A percentile compares a stretch with the other conserved stretches of the same genome.
phyloP scores from a whole-genome alignment of 2,888 invertebrate genomes.

The Scaptomyza caliginosa region DNA sequence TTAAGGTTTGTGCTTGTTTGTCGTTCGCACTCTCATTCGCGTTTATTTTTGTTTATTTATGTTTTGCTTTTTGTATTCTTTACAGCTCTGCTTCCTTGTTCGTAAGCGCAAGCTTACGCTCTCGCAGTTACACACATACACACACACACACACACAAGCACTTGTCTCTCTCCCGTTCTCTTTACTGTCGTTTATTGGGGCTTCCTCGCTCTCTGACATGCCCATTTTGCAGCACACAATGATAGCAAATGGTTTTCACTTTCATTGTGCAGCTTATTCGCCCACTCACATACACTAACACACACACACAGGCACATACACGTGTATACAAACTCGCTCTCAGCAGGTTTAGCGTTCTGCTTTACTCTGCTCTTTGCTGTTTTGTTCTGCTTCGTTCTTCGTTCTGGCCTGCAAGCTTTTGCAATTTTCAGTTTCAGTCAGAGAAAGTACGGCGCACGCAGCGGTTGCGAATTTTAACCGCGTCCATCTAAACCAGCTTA shows the following conservation, averaged over 20 bases:
- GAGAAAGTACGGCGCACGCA: slow-evolving; percentile 84
- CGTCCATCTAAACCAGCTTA: slow-evolving; percentile 36
- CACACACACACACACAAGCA: not conserved
- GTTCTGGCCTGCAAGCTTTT: slow-evolving; percentile 41
- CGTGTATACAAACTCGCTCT: slow-evolving; percentile 18
- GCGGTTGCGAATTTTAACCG: slow-evolving; percentile 73
- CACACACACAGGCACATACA: not conserved
- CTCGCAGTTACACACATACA: slow-evolving; percentile 4
- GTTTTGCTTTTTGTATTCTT: slow-evolving; percentile 76
- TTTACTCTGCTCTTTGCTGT: slow-evolving; percentile 23
- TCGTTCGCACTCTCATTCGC: slow-evolving; percentile 61
- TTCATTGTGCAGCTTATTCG: slow-evolving; percentile 70
- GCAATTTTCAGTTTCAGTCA: slow-evolving; percentile 79
- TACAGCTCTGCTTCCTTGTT: slow-evolving; percentile 67
- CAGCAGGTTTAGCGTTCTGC: slow-evolving; percentile 37
- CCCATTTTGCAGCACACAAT: slow-evolving; percentile 44
- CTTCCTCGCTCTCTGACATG: slow-evolving; percentile 41
- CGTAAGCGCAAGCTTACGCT: slow-evolving; percentile 27
- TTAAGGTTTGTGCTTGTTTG: slow-evolving; percentile 34
- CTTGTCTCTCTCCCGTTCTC: slow-evolving; percentile 29
- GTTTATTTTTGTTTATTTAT: slow-evolving; percentile 80
- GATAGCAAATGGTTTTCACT: slow-evolving; percentile 63
- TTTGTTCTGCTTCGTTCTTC: slow-evolving; percentile 29
- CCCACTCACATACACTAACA: slow-evolving; percentile 27
- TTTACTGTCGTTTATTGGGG: slow-evolving; percentile 11